Conservation (phyloP, 2,888 invertebrate genomes). For the Synergus itoensis region DNA sequence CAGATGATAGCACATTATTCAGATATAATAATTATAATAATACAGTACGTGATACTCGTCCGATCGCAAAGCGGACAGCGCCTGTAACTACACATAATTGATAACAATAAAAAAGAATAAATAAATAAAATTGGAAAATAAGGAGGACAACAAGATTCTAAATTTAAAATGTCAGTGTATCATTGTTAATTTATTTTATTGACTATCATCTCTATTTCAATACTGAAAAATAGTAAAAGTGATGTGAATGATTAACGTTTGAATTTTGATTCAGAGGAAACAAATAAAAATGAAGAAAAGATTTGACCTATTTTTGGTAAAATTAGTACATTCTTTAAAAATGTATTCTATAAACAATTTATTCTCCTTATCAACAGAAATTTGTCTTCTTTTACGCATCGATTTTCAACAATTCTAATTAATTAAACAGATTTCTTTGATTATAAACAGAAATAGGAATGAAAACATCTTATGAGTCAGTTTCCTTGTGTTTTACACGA, state of each 20-base stretch:
- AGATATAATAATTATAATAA: slow-evolving; percentile 2
- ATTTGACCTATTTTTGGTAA: not conserved
- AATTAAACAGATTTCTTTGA: not conserved
- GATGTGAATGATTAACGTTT: too few species aligned
- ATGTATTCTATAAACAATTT: not conserved
- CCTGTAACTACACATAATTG: slow-evolving; percentile 4
- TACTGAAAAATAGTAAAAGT: not conserved
- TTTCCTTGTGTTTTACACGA: not conserved
- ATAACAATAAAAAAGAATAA: slow-evolving; percentile 25
- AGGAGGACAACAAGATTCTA: not conserved
- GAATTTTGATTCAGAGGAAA: too few species aligned
- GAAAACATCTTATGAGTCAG: not conserved
- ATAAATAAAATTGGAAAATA: not conserved
- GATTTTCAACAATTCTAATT: not conserved
- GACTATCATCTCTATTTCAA: not conserved
- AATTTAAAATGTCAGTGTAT: not conserved
- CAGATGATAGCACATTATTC: slow-evolving; percentile 1
- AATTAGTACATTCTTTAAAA: not conserved
- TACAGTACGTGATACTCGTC: not conserved
- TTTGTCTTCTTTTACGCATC: not conserved
- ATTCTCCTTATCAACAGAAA: not conserved
- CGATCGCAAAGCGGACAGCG: not conserved
- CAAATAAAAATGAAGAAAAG: too few species aligned
- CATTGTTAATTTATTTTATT: not conserved
- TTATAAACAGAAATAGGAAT: not conserved